Percentiles rank a stretch among this genome's conserved stretches.
phyloP scores from a whole-genome alignment of 2,113 vertebrate genomes.

The Toxotes chatareus region DNA sequence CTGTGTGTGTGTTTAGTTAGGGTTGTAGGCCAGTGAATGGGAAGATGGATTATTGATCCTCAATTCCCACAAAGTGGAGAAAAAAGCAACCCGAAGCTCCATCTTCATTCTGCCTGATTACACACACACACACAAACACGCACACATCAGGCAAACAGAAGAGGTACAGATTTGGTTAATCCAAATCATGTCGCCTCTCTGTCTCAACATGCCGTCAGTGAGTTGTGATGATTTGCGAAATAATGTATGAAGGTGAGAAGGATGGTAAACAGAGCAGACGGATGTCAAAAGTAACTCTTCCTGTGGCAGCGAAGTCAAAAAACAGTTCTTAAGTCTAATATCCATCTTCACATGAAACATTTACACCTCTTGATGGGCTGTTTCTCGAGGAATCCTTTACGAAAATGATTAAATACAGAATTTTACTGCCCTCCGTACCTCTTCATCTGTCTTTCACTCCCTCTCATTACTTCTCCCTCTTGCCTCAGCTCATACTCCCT shows the following conservation, averaged over 20 bases:
- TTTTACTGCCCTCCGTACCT: not conserved
- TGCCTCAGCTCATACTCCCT: constrained; percentile 7
- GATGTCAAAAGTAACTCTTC: not conserved
- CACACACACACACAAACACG: not conserved
- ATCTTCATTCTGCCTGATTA: constrained; percentile 33
- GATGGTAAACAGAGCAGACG: not conserved
- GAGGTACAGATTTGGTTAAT: not conserved
- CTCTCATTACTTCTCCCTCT: constrained; percentile 34
- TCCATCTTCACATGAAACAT: not conserved
- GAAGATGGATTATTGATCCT: constrained; percentile 64
- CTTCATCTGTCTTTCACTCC: constrained; percentile 18
- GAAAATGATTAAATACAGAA: constrained; percentile 12
- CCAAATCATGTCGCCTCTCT: not conserved
- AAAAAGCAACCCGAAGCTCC: constrained; percentile 14
- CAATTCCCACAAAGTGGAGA: not conserved
- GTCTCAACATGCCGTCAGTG: not conserved
- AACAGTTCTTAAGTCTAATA: not conserved
- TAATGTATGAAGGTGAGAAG: not conserved
- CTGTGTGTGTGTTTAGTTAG: constrained; percentile 1
- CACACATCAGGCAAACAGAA: not conserved
- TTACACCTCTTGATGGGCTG: not conserved
- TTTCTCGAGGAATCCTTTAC: constrained; percentile 5
- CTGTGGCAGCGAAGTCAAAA: not conserved
- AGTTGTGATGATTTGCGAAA: not conserved
- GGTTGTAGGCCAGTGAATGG: constrained; percentile 42